Base-by-base conservation (phyloP, 1,140 invertebrate genomes). In the Sitobion miscanthi region DNA sequence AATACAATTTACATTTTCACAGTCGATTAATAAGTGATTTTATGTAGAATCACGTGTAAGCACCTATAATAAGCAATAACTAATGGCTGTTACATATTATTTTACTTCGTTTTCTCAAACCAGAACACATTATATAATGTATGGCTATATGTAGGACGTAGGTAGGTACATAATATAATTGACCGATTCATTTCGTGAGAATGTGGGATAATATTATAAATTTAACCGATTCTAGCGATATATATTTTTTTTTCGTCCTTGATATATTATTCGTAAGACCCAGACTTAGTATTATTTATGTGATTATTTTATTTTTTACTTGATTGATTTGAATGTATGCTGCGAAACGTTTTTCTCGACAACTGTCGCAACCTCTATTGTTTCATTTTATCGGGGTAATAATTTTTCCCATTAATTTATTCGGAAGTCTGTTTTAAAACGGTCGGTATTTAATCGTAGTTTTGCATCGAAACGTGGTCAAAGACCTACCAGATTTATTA, bases 371-470 rank as follows among this genome's bases (percentile, higher is more conserved):
- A 52, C 47, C 69, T 54, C 90, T 38, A 92, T 92, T 92, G 90
- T 92, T 92, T 83, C 30, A n/a, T 77, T 47, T 47, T 45, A 45
- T 35, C 30, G 69, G 69, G 69, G 69, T 23, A 82, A 92, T 92
- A 92, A 92, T 92, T 91, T 91, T 91, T 62, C 90, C n/a, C 45
- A 35, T 38, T 92, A 92, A 92, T 92, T 93, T 93, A 86, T 93
- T 93, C 91, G 82, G 49, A 52, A 93, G 91, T 85, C 77, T 54
- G 47, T 93, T 85, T 52, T 86, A 93, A 93, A 85, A 93, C 77
- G 49, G 35, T 20, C 82, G 91, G 77, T 93, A 93, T 93, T 83
- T 93, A 85, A 93, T 93, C 91, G 82, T 54, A 57, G 82, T 93
- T 93, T 93, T 93, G 69, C 69, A 93, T 93, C 91, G 30, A 85